Evolutionary conservation across 2,888 invertebrate genomes (phyloP), one percentile per base, ranked within the genome.

Genomic region (Sphaeridia pumilis): DNA sequence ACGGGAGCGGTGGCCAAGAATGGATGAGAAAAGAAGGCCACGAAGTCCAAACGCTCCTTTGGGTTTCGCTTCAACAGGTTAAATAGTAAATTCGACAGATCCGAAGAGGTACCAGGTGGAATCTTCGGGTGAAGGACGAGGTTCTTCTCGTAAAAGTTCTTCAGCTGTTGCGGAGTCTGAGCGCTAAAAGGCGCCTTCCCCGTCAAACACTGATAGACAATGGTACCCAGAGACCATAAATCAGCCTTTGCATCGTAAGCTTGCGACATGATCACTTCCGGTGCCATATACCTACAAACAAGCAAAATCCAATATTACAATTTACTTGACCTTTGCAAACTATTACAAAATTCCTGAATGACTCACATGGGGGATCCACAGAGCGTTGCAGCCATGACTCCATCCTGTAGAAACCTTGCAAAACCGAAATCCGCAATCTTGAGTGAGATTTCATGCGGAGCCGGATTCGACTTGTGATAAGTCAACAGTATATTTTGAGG

Each of bases 351-450:
- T n/a, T n/a, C n/a, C n/a, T n/a, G n/a, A n/a, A n/a, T n/a, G n/a
- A n/a, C n/a, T n/a, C n/a, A n/a, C 98, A 98, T 98, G 14, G 98
- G 98, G 45, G 97, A 98, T 44, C 98, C 98, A 73, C 98, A 98
- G 38, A 99, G 76, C 28, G 98, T 98, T 58, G 94, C 97, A 51
- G 98, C 98, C 98, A 98, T 99, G 51, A 93, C 94, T 59, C 98
- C 98, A 70, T 97, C 97, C 73, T 90, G 87, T 44, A 99, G 78
- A 73, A 98, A 97, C 70, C 98, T 79, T 49, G 98, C 98, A 75
- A 98, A 98, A 47, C 98, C 98, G 76, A 99, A 98, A 76, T 98
- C 98, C 69, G 95, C 95, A 87, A 49, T 52, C 25, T 98, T 98
- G 50, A 98, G 79, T 57, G 82, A 84, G 64, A 95, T 93, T 71